These are phyloP conservation scores for Ailuropoda melanoleuca DNA, from an alignment of 2,113 vertebrate species.

Conservation along the genomic window DNA sequence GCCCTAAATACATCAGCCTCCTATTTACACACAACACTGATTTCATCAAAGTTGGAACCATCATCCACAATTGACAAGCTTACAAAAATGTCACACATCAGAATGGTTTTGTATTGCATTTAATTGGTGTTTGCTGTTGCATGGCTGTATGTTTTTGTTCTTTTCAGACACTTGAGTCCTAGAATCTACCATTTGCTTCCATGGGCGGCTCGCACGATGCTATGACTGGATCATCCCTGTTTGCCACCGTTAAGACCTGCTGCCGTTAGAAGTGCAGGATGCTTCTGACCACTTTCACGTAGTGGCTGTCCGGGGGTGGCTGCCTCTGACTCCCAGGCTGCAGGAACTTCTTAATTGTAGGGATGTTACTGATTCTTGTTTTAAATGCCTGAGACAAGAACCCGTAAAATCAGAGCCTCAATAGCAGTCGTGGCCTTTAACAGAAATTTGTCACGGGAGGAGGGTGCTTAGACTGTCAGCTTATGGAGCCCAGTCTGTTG, in stretches of 20 bases:
- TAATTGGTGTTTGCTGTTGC: background rate
- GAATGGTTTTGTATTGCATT: background rate
- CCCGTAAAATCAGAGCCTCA: background rate
- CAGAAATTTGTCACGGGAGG: background rate
- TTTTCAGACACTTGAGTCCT: background rate
- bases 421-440: background rate
- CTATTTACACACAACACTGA: background rate
- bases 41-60: background rate
- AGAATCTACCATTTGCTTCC: background rate
- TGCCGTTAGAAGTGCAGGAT: constrained; percentile 77
- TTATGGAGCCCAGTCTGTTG: too few relatives aligned
- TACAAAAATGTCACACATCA: background rate
- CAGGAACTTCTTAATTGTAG: constrained; percentile 90
- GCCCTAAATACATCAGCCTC: background rate
- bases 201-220: rapidly evolving
- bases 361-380: constrained; percentile 85
- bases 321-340: constrained; percentile 92
- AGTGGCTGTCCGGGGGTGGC: constrained; percentile 81
- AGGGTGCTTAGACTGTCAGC: background rate
- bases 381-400: constrained; percentile 89
- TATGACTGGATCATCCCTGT: rapidly evolving
- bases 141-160: background rate
- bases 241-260: rapidly evolving
- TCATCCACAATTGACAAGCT: background rate
- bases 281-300: constrained; percentile 69